Evolutionary conservation across 2,113 vertebrate species (phyloP).

Genomic region (Pteruthius melanotis): DNA sequence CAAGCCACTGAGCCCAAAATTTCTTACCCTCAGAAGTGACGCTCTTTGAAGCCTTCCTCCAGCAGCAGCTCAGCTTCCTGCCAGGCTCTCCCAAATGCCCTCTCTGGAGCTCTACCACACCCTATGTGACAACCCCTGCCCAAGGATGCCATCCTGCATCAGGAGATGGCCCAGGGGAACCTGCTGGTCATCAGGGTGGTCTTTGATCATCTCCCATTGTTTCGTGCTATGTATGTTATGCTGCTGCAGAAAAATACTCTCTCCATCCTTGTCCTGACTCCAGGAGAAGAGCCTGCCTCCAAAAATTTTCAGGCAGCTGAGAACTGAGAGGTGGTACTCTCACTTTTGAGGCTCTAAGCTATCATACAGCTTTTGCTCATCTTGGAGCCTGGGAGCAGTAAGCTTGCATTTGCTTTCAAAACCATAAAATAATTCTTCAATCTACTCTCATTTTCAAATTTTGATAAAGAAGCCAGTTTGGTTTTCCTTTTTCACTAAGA

Average conservation of each 20-base stretch:
- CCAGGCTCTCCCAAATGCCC: background rate
- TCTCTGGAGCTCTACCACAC: background rate
- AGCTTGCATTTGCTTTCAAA: background rate
- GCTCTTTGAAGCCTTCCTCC: background rate
- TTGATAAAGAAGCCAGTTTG: background rate
- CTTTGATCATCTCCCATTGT: background rate
- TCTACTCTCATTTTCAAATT: background rate
- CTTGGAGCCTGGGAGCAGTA: background rate
- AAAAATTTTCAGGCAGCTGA: background rate
- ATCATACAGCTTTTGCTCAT: background rate
- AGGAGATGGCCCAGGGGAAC: background rate
- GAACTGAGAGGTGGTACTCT: background rate
- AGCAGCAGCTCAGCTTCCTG: background rate
- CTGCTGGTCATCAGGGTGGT: background rate
- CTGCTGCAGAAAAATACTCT: background rate
- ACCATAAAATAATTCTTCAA: background rate
- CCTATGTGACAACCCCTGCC: background rate
- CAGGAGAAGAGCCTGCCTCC: background rate
- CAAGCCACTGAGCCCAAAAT: fast-evolving
- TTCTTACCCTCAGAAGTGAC: fast-evolving
- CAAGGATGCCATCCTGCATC: background rate
- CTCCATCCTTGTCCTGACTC: background rate
- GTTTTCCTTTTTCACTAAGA: background rate
- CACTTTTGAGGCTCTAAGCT: background rate
- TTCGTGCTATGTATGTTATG: background rate